Evolutionary conservation across 2,797 vertebrate species (phyloP), one percentile per base, ranked within the genome.

Genomic region (Acipenser ruthenus): DNA sequence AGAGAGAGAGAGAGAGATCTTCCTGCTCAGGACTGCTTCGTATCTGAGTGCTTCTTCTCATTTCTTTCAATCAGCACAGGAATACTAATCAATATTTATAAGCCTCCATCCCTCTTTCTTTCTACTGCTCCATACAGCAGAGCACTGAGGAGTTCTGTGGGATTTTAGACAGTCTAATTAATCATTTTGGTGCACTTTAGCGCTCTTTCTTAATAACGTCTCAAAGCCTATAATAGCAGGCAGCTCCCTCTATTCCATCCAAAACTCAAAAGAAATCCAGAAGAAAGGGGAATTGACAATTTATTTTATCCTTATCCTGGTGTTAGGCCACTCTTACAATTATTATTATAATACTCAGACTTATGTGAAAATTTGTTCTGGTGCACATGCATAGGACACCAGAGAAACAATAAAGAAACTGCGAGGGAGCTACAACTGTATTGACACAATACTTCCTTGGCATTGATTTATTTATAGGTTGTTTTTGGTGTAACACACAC

Each of bases 41-140:
- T 55, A 56, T 59, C 70, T 50, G 61, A 23, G 49, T 60, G 63
- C 53, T 71, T 48, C 50, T 67, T 73, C 65, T 73, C 75, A 67
- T 75, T 71, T 74, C 67, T 75, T 76, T 74, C 65, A 67, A 75
- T 73, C 68, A 65, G 70, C 69, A 65, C 65, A 65, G 66, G 63
- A 73, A 71, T 12, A 69, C 60, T 75, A 72, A 79, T 78, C 71
- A 78, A 80, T 80, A 75, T 79, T 79, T 77, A 78, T 79, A 74
- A 70, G 70, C 65, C 66, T 62, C 68, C 65, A 67, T 69, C 60
- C 62, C 68, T 65, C 60, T 15, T 60, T 66, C 47, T 50, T 70
- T 62, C 47, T 60, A 8, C 58, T 10, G 9, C 52, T 55, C n/a
- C 12, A 62, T 62, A 68, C 23, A 62, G 12, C 6, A 13, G 18